A percentile compares a stretch with the other conserved stretches of the same genome.
phyloP scores from a whole-genome alignment of 2,888 invertebrate species.

The Tinea pellionella region DNA sequence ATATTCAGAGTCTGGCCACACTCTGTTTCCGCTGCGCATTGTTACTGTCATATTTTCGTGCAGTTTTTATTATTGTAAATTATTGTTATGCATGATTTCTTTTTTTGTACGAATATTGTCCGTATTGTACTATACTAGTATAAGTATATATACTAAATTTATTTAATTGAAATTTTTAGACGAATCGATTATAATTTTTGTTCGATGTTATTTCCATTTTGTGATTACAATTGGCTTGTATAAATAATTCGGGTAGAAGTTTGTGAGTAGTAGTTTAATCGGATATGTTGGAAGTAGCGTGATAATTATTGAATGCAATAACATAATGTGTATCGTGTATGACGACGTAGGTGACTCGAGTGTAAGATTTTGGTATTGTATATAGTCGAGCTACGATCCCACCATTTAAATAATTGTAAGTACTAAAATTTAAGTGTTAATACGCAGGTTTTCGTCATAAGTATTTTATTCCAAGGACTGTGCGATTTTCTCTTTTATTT shows the following conservation, averaged over 20 bases:
- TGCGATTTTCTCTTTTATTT: background rate
- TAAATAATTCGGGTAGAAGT: slow-evolving; percentile 21
- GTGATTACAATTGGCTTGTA: background rate
- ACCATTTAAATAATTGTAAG: slow-evolving; percentile 65
- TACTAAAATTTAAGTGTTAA: slow-evolving; percentile 49
- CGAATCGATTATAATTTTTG: background rate
- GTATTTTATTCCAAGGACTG: slow-evolving; percentile 8
- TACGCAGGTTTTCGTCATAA: slow-evolving; percentile 14
- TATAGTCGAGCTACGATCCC: slow-evolving; percentile 67
- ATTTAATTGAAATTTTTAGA: slow-evolving; percentile 3
- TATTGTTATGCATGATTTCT: background rate
- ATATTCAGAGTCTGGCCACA: background rate
- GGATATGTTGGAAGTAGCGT: slow-evolving; percentile 36
- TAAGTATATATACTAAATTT: background rate
- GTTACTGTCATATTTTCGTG: background rate
- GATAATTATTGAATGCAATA: slow-evolving; percentile 52
- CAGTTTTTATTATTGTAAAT: background rate
- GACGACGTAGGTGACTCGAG: background rate
- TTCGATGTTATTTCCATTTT: slow-evolving; percentile 1
- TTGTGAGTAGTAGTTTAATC: slow-evolving; percentile 53
- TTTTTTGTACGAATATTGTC: background rate
- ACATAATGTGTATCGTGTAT: slow-evolving; percentile 36
- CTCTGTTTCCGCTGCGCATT: background rate
- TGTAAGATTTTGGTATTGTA: slow-evolving; percentile 54
- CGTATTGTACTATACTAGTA: background rate